These are phyloP conservation scores for Monopis laevigella DNA, from an alignment of 2,888 invertebrate genomes.

Conservation along the genomic window DNA sequence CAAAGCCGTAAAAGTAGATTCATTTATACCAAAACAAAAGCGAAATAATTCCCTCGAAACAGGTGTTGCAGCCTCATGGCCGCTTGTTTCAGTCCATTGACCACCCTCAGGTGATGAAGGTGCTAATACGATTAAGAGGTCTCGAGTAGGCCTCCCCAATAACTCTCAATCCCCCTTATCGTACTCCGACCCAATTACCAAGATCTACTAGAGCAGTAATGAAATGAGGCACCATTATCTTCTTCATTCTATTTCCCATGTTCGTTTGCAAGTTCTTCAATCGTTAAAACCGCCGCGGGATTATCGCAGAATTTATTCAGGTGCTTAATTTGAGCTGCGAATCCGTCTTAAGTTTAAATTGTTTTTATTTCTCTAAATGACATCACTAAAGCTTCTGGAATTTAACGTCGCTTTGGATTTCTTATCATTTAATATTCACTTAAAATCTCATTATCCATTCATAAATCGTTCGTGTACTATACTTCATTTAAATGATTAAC, in stretches of 20 bases:
- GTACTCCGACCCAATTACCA: constrained; percentile 57
- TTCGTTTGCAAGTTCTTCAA: constrained; percentile 28
- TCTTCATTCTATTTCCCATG: constrained; percentile 47
- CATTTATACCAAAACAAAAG: no score
- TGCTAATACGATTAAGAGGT: constrained; percentile 58
- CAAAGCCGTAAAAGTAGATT: no score
- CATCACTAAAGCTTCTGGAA: constrained; percentile 37
- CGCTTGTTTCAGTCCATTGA: constrained; percentile 40
- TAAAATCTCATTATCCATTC: no score
- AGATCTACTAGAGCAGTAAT: constrained; percentile 60
- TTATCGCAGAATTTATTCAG: constrained; percentile 67
- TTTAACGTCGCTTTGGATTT: constrained; percentile 40
- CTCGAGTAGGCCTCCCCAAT: constrained; percentile 47
- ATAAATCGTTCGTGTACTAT: no score
- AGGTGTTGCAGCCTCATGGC: constrained; percentile 4
- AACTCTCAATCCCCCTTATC: constrained; percentile 51
- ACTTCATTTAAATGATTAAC: no score
- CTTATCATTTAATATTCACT: no score
- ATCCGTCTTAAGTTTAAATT: constrained; percentile 57
- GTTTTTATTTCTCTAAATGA: constrained; percentile 62
- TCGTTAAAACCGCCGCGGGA: constrained; percentile 34
- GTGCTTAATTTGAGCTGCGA: constrained; percentile 64
- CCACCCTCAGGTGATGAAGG: constrained; percentile 57
- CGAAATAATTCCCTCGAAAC: no score
- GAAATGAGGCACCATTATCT: constrained; percentile 65